phyloP scores from a whole-genome alignment of 2,797 vertebrate species.

The Danio aesculapii region DNA sequence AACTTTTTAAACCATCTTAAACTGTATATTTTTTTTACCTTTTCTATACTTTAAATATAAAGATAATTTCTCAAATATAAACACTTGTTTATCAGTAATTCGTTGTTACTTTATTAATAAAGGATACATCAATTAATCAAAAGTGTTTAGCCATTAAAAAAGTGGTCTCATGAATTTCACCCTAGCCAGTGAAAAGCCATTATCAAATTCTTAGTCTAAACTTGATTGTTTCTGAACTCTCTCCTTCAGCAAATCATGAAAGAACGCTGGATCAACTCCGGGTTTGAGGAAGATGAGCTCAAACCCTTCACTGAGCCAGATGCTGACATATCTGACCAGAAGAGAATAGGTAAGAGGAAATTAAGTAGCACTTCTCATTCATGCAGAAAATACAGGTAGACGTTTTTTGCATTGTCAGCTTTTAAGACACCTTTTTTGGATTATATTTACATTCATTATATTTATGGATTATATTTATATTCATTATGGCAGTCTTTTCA shows the following conservation, averaged over 20 bases:
- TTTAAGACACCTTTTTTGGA: no score
- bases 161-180: no score
- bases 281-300: slow-evolving; percentile 96
- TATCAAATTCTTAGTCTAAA: not conserved
- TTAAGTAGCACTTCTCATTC: not conserved
- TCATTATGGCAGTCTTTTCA: no score
- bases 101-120: not conserved
- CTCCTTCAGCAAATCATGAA: slow-evolving; percentile 96
- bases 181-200: no score
- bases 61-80: not conserved
- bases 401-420: no score
- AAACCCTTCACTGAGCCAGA: slow-evolving; percentile 96
- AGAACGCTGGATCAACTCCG: slow-evolving; percentile 98
- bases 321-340: slow-evolving; percentile 95
- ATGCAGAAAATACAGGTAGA: no score
- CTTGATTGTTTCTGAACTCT: not conserved
- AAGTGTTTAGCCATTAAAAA: not conserved
- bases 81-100: not conserved
- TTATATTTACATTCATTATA: no score
- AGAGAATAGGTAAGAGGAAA: slow-evolving; percentile 90
- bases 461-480: no score
- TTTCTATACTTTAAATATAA: no score
- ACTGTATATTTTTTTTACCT: no score
- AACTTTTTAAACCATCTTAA: no score
- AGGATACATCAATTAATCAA: not conserved